Conservation (phyloP, 2,113 vertebrate species). For the Catharus fuscescens region DNA sequence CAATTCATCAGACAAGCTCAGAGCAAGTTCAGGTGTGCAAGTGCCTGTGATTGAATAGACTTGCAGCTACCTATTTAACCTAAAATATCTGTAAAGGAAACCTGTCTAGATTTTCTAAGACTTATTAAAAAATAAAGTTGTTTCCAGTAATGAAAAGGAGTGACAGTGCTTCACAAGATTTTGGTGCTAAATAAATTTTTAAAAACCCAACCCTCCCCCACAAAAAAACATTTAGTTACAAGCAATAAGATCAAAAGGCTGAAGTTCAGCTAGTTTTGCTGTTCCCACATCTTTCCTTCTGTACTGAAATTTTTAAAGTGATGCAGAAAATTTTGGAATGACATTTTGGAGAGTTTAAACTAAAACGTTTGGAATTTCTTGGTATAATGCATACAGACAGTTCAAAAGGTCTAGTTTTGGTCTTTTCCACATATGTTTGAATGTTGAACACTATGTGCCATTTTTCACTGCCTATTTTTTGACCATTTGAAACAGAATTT, state of each 20-base stretch:
- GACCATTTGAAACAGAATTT: neutral
- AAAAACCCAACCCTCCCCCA: accelerated
- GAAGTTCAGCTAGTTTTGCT: neutral
- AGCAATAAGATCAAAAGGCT: neutral
- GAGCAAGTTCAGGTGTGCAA: neutral
- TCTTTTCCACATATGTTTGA: neutral
- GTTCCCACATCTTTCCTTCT: neutral
- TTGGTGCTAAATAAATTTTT: neutral
- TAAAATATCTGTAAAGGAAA: neutral
- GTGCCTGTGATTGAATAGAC: neutral
- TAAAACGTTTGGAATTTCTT: neutral
- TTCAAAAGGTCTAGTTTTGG: neutral
- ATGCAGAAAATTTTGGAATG: neutral
- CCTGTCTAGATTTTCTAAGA: neutral
- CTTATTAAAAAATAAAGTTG: neutral
- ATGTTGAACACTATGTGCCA: neutral
- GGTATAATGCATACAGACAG: neutral
- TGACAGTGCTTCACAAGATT: neutral
- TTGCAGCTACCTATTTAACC: neutral
- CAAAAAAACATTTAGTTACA: neutral
- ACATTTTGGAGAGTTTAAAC: neutral
- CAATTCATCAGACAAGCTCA: neutral
- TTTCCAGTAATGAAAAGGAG: neutral
- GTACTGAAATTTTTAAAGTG: neutral
- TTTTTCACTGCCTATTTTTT: neutral